Conservation (phyloP, 2,113 vertebrate genomes). For the Urocynchramus pylzowi region DNA sequence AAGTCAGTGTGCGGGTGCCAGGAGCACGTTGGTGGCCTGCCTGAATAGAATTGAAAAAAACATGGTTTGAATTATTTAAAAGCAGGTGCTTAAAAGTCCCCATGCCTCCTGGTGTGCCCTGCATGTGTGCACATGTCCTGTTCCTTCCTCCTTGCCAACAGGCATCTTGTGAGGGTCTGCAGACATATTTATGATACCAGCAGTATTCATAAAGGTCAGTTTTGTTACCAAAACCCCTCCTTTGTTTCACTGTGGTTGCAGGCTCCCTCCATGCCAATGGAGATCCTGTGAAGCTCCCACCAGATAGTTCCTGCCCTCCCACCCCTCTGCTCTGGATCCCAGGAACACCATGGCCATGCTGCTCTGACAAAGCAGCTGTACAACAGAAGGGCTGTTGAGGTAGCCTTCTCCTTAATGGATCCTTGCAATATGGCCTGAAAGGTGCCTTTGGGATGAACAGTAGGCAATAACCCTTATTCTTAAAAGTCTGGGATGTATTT, state of each 20-base stretch:
- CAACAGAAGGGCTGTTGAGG: not conserved
- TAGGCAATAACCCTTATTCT: not conserved
- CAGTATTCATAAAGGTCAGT: not conserved
- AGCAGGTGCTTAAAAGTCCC: not conserved
- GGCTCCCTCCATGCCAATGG: accelerated
- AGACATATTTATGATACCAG: not conserved
- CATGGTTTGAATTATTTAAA: not conserved
- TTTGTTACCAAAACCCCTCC: not conserved
- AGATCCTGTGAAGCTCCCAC: not conserved
- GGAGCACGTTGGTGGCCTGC: accelerated
- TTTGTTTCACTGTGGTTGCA: not conserved
- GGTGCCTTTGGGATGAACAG: not conserved
- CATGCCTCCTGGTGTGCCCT: not conserved
- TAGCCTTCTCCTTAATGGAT: not conserved
- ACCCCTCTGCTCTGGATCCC: not conserved
- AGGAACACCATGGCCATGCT: accelerated
- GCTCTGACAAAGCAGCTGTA: accelerated
- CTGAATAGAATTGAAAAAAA: not conserved
- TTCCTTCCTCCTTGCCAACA: not conserved
- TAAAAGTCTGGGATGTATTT: not conserved
- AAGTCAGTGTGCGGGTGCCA: not conserved
- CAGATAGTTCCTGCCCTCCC: not conserved
- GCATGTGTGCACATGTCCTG: not conserved
- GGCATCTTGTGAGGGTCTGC: not conserved
- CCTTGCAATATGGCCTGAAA: not conserved